Base-by-base conservation (phyloP, 2,113 vertebrate species). In the Falcunculus frontatus region DNA sequence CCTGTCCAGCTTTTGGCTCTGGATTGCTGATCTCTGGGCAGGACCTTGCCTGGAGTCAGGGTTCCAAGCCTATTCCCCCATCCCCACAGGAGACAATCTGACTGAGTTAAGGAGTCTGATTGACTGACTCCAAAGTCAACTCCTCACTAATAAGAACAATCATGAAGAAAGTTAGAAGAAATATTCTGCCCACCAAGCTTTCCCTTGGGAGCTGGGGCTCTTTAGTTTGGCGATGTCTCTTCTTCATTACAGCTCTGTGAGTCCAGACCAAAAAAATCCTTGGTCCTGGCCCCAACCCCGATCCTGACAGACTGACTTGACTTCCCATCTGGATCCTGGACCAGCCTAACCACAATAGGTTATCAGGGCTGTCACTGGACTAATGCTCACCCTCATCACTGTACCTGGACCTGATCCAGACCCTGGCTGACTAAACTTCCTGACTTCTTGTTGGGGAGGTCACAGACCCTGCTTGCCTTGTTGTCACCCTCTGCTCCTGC, bases 31-130 rank as follows among this genome's bases (percentile, higher is more conserved):
- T 32, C 11, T 72, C 60, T 78, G 42, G 56, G 25, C 11, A 78
- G 73, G 25, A 89, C 13, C 6, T 12, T 4, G 7, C 18, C 6
- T 25, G 5, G 14, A 50, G 21, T 59, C 69, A 46, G n/a, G 11
- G 21, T 47, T 30, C 49, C 37, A 16, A 83, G 25, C 8, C n/a
- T 22, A 26, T 11, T 35, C 3, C 19, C 2, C 7, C 0, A 3
- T 6, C 8, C 16, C 46, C 52, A 23, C 11, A 55, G 39, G 19
- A 84, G 17, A 10, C 19, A 72, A 11, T 56, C 53, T 63, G 23
- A 18, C n/a, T 14, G 16, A 26, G 16, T n/a, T 65, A 67, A 77
- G 27, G 27, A 62, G 13, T 56, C 11, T 63, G n/a, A 60, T 17
- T 42, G 23, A n/a, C 33, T 63, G 62, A 89, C 18, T 82, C 21